Conservation (phyloP, 2,797 vertebrate genomes). For the Anguilla pacifica region DNA sequence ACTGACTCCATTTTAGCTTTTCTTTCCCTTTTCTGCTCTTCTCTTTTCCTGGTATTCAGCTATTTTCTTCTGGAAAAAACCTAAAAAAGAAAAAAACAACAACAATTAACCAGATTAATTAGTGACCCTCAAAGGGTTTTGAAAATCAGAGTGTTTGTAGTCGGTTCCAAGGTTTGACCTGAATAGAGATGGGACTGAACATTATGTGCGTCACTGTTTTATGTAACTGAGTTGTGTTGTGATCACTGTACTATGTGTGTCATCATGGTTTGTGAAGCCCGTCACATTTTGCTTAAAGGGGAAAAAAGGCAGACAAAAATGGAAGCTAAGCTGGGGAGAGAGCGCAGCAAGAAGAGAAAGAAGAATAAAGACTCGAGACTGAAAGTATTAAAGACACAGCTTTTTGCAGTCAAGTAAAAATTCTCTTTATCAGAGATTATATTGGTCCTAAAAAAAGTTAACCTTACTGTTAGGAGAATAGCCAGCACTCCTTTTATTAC, state of each 20-base stretch:
- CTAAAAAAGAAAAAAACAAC: constrained; percentile 48
- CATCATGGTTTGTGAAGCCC: neutral
- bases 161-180: neutral
- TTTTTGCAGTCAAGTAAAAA: too few relatives aligned
- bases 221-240: neutral
- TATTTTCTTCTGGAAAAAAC: constrained; percentile 74
- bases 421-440: neutral
- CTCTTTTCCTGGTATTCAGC: constrained; percentile 69
- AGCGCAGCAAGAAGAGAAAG: neutral
- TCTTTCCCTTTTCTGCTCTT: constrained; percentile 65
- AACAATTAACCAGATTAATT: neutral
- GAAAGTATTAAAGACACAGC: too few relatives aligned
- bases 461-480: too few relatives aligned
- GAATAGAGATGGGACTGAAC: neutral
- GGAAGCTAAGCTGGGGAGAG: neutral
- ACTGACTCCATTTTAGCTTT: constrained; percentile 54
- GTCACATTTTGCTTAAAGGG: neutral
- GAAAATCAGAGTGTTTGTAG: neutral
- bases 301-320: neutral
- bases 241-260: neutral
- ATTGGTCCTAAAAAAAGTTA: neutral
- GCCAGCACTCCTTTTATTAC: too few relatives aligned
- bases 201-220: neutral
- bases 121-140: neutral
- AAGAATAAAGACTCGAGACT: too few relatives aligned